phyloP scores from a whole-genome alignment of 1,140 invertebrate species.

The Apocrypta bakeri region DNA sequence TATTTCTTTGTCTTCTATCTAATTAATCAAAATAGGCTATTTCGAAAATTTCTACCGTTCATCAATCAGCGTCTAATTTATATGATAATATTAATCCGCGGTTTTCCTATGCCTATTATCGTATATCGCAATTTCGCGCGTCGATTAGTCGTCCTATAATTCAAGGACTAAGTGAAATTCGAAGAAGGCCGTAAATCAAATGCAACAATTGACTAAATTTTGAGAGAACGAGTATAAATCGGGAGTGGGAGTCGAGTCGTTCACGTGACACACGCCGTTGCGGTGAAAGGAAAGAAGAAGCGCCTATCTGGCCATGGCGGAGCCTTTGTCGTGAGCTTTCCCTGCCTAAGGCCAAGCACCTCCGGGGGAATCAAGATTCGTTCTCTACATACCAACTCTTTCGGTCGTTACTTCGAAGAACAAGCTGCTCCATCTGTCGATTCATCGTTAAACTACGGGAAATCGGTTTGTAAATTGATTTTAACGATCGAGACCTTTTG shows the following conservation, averaged over 20 bases:
- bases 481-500: constrained; percentile 14
- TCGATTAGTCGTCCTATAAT: too few species aligned
- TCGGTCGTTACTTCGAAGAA: constrained; percentile 1
- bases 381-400: neutral
- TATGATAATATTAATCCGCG: too few species aligned
- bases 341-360: constrained; percentile 62
- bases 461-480: neutral
- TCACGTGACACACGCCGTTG: neutral
- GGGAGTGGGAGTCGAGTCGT: neutral
- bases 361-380: neutral
- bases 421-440: constrained; percentile 57
- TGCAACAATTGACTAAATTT: too few species aligned
- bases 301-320: constrained; percentile 29
- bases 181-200: too few species aligned
- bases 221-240: neutral
- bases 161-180: too few species aligned
- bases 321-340: constrained; percentile 61
- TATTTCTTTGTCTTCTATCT: neutral
- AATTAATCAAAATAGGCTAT: too few species aligned
- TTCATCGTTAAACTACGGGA: constrained; percentile 6
- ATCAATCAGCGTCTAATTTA: too few species aligned
- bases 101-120: too few species aligned
- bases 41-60: too few species aligned
- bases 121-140: too few species aligned
- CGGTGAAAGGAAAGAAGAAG: constrained; percentile 64